Base-by-base conservation (phyloP, 2,888 invertebrate genomes). In the Cylloceria caligata region DNA sequence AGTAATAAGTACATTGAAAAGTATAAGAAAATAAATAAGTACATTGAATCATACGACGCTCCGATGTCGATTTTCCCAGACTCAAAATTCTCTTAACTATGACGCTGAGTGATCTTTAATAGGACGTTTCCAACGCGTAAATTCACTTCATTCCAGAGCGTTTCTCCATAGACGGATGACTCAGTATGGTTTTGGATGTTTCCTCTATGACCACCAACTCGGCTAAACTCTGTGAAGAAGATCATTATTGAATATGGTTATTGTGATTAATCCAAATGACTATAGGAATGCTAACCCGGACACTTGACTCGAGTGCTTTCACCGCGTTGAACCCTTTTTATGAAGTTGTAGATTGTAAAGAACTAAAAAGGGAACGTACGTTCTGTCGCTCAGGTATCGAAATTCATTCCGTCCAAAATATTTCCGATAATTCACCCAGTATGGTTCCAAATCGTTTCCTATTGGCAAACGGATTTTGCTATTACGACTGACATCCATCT, bases 31-130 rank as follows among this genome's bases (percentile, higher is more conserved):
- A n/a, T n/a, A n/a, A n/a, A n/a, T n/a, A n/a, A n/a, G n/a, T n/a
- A n/a, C n/a, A n/a, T n/a, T n/a, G n/a, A n/a, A n/a, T n/a, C n/a
- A n/a, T n/a, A n/a, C n/a, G 19, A 42, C n/a, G 57, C 30, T 21
- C 47, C 57, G 9, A 68, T 62, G 57, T 65, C 42, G 49, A 78
- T 78, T 45, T 77, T 52, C 69, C 68, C 21, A 65, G 65, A 65
- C 21, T 42, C 45, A 4, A 55, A 19, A 42, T 57, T 36, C 52
- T 60, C 47, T 57, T 36, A 30, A 30, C 64, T 75, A 80, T 65
- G 74, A 74, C 68, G 80, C 78, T 87, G 83, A 87, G 81, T 84
- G 84, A 76, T 65, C 57, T 85, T 83, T 83, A 82, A 82, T 65
- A 64, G 72, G 80, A 78, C 65, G 75, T 83, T 84, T 84, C 81